Percentiles rank a stretch among this genome's conserved stretches.
Conservation (phyloP, 2,797 vertebrate genomes). For the Hipposideros larvatus region DNA sequence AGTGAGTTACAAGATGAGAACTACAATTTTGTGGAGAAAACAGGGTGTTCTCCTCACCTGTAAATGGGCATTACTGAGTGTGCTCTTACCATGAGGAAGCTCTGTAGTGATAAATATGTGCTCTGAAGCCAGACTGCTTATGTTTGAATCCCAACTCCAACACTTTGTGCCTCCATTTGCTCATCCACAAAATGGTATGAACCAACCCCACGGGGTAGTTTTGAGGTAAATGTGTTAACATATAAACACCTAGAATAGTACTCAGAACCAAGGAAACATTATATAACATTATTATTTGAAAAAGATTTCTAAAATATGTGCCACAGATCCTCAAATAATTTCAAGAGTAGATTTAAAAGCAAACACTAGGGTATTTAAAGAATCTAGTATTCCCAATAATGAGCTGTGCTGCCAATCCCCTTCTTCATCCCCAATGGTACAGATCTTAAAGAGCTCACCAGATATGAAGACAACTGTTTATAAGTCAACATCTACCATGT, state of each 20-base stretch:
- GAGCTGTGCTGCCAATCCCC: not conserved
- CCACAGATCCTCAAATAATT: not conserved
- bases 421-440: not conserved
- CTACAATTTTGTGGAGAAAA: not conserved
- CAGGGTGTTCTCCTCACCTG: not conserved
- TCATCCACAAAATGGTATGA: not conserved
- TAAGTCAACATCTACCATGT: not conserved
- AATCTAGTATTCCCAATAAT: not conserved
- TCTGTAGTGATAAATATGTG: not conserved
- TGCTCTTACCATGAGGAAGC: not conserved
- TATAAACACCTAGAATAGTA: not conserved
- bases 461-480: not conserved
- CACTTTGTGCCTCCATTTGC: not conserved
- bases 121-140: not conserved
- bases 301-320: not conserved
- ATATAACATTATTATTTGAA: not conserved
- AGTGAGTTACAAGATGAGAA: not conserved
- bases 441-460: not conserved
- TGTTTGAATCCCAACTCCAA: not conserved
- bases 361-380: not conserved
- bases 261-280: not conserved
- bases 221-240: not conserved
- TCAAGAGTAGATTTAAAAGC: not conserved
- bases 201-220: not conserved
- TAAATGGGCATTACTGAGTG: not conserved